Percentiles rank a stretch among this genome's conserved stretches.
phyloP scores from a whole-genome alignment of 2,797 vertebrate genomes.

The Myioborus melanocephalus region DNA sequence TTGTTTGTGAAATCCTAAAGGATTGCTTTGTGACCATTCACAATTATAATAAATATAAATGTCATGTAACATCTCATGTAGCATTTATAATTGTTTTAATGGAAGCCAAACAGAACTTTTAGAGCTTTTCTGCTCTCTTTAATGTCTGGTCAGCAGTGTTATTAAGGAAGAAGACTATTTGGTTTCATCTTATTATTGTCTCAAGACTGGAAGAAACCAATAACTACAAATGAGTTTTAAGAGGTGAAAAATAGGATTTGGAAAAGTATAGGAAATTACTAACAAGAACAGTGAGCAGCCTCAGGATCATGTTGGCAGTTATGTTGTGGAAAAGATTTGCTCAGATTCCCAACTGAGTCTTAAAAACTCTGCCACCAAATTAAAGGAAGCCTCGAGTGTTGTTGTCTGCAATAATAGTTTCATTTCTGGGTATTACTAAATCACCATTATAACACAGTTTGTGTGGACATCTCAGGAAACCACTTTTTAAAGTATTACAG shows the following conservation, averaged over 20 bases:
- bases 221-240: background rate
- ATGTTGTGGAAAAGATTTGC: background rate
- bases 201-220: background rate
- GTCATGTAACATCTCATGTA: background rate
- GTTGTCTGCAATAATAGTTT: background rate
- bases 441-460: background rate
- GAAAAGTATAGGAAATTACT: background rate
- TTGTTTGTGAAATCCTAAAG: background rate
- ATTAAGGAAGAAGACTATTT: background rate
- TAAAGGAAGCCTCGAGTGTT: background rate
- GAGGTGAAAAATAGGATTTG: background rate
- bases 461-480: background rate
- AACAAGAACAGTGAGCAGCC: background rate
- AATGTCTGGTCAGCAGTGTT: background rate
- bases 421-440: background rate
- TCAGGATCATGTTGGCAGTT: background rate
- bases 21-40: background rate
- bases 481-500: background rate
- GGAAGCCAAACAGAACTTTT: background rate
- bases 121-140: background rate
- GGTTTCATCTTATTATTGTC: background rate
- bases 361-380: conserved; percentile 5
- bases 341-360: background rate
- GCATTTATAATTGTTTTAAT: background rate
- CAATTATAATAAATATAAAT: background rate